A percentile compares a stretch with the other conserved stretches of the same genome.
phyloP scores from a whole-genome alignment of 2,113 vertebrate species.

The Tragelaphus scriptus region DNA sequence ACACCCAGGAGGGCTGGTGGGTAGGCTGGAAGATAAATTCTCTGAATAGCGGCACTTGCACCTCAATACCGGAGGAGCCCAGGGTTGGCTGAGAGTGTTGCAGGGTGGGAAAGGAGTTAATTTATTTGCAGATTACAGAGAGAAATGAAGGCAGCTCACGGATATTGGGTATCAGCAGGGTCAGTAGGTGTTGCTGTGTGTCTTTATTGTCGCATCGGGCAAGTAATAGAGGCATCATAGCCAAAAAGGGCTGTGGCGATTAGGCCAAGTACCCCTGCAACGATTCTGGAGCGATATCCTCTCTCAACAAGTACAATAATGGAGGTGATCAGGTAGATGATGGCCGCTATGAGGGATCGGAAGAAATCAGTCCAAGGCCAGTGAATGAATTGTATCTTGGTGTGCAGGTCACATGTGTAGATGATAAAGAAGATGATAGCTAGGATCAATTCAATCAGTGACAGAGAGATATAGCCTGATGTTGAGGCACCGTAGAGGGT shows the following conservation, averaged over 20 bases:
- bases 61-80: background rate
- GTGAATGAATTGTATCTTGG: conserved; percentile 45
- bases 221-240: conserved; percentile 67
- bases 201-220: conserved; percentile 42
- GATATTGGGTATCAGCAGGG: background rate
- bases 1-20: background rate
- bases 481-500: conserved; percentile 25
- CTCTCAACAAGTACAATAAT: conserved; percentile 30
- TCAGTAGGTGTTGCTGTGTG: conserved; percentile 54
- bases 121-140: conserved; percentile 22
- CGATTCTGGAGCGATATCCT: background rate
- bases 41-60: conserved; percentile 28
- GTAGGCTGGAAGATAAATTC: conserved; percentile 38
- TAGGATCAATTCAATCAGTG: background rate
- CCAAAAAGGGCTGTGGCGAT: conserved; percentile 55
- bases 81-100: background rate
- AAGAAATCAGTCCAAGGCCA: conserved; percentile 72
- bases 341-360: background rate
- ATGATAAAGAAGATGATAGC: conserved; percentile 49
- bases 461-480: conserved; percentile 20
- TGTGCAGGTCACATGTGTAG: conserved; percentile 39
- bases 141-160: background rate
- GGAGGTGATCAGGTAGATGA: conserved; percentile 64
- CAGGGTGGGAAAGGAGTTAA: background rate
- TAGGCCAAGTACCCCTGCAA: conserved; percentile 52